Conservation (phyloP, 2,888 invertebrate species). For the Vannuccia rotundouncinata region DNA sequence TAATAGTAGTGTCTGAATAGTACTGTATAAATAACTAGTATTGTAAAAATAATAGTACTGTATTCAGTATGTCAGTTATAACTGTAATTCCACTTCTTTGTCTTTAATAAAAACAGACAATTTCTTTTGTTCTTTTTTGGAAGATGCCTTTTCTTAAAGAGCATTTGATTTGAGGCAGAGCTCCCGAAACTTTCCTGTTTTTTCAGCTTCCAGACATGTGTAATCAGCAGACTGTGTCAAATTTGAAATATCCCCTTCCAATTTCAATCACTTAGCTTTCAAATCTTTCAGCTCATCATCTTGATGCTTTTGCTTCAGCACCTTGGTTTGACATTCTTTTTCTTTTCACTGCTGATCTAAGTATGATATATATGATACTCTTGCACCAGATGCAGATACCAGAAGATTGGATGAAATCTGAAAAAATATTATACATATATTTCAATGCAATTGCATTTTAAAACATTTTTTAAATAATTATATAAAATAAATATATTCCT, state of each 20-base stretch:
- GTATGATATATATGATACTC: slow-evolving; percentile 14
- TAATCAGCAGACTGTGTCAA: slow-evolving; percentile 13
- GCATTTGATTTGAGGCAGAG: slow-evolving; percentile 26
- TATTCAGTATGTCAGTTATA: slow-evolving; percentile 10
- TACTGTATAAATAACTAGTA: no score
- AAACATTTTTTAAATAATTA: no score
- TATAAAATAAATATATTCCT: no score
- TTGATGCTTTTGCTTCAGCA: slow-evolving; percentile 21
- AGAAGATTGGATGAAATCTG: slow-evolving; percentile 26
- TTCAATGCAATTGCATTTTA: no score
- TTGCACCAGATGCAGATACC: slow-evolving; percentile 24
- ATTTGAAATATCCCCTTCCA: slow-evolving; percentile 26
- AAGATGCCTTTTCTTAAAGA: slow-evolving; percentile 21
- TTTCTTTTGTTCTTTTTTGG: slow-evolving; percentile 15
- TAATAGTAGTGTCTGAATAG: no score
- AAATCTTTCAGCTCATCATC: slow-evolving; percentile 24
- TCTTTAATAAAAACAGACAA: slow-evolving; percentile 23
- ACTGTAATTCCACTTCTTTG: slow-evolving; percentile 15
- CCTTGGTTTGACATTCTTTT: slow-evolving; percentile 15
- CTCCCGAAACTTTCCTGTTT: slow-evolving; percentile 19
- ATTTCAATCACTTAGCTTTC: slow-evolving; percentile 6
- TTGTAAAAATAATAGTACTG: no score
- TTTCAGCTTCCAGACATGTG: slow-evolving; percentile 16
- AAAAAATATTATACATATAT: slow-evolving; percentile 25
- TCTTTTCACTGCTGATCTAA: slow-evolving; percentile 5